phyloP scores from a whole-genome alignment of 2,113 vertebrate species.

The Cyprinodon variegatus region DNA sequence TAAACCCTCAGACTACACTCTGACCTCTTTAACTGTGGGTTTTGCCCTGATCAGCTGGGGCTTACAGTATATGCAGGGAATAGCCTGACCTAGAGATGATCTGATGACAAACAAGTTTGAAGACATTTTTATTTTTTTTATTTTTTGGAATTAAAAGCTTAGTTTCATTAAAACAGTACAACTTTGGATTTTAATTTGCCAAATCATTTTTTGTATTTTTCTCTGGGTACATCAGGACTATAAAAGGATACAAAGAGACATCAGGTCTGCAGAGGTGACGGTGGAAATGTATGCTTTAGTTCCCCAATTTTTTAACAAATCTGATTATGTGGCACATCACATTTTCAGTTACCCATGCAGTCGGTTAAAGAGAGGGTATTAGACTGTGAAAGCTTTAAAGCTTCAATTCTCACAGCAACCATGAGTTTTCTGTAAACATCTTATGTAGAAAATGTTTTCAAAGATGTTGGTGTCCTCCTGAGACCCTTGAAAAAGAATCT shows the following conservation, averaged over 20 bases:
- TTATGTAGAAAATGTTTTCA: constrained; percentile 2
- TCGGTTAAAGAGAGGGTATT: constrained; percentile 15
- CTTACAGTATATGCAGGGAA: no score
- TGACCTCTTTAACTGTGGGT: no score
- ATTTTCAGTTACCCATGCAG: constrained; percentile 13
- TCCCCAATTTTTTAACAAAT: constrained; percentile 10
- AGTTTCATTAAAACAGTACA: constrained; percentile 1
- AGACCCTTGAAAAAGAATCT: constrained; percentile 46
- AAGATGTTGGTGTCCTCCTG: constrained; percentile 25
- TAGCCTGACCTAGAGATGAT: no score
- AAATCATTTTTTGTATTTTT: neutral
- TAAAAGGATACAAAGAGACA: constrained; percentile 9
- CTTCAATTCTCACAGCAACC: constrained; percentile 16
- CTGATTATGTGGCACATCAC: constrained; percentile 18
- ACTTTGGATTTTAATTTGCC: neutral
- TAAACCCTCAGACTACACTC: no score
- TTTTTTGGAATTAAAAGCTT: constrained; percentile 8
- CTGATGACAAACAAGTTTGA: no score
- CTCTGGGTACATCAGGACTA: neutral
- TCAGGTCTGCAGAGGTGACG: constrained; percentile 7
- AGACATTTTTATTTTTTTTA: no score
- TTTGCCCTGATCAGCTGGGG: no score
- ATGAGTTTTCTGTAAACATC: constrained; percentile 16
- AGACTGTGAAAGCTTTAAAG: constrained; percentile 8
- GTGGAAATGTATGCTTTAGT: constrained; percentile 5